Base-by-base conservation (phyloP, 1,140 invertebrate species). In the Gonatopus flavifemur region DNA sequence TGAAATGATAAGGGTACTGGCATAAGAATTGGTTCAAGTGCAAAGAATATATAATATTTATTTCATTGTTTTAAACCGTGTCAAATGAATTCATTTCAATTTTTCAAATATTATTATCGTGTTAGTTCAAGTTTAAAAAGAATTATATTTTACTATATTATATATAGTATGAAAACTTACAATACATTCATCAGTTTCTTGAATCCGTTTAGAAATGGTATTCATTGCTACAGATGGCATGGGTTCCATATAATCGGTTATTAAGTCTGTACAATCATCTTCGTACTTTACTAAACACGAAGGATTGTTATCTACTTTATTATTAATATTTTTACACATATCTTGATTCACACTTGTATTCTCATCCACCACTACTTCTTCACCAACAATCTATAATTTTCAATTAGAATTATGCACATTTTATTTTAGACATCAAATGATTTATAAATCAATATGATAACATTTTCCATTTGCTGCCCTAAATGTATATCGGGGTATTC, bases 311-410 rank as follows among this genome's bases (percentile, higher is more conserved):
- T 25, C 43, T 1, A 30, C 10, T n/a, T 43, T 15, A 10, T 3
- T 15, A 12, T 45, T 22, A 6, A 16, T 6, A 44, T 41, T 22
- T 6, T 40, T 32, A 2, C 18, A 9, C 0, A 37, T 24, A 13
- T 21, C 22, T 30, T 57, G 32, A 33, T 50, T 51, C 8, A 42
- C 15, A 25, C 47, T 38, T n/a, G 25, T 36, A n/a, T 42, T 30
- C 19, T 44, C 43, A 39, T 43, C 43, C 16, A 52, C 45, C 10
- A 55, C 13, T 51, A 51, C 47, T 30, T 59, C 49, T 24, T 58
- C 52, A 0, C 49, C 36, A 15, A 45, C 25, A 22, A 57, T 22
- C 57, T 56, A 22, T 35, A n/a, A 13, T 40, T 7, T 7, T 25
- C 15, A 16, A 40, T 5, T n/a, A 4, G 6, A 45, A 24, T 25